Base-by-base conservation (phyloP, 2,888 invertebrate genomes). In the Scaeva pyrastri region DNA sequence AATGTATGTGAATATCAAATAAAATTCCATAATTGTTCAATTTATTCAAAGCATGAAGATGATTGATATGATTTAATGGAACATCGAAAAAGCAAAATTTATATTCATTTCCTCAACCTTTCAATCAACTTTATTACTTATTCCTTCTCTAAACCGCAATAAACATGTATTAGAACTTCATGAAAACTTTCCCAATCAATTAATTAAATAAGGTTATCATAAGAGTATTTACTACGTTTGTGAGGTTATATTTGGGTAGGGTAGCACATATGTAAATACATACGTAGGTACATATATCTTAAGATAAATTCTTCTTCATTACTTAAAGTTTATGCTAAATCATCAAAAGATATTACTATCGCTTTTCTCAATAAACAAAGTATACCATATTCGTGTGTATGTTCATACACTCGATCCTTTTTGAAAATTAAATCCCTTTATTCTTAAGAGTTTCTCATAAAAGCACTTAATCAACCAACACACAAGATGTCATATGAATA, bases 401-500 rank as follows among this genome's bases (percentile, higher is more conserved):
- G 26, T 26, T 7, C 31, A 58, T 36, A 39, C 8, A 58, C 31
- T 71, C 48, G 68, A 43, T 74, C 64, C 60, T 70, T 50, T 60
- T 50, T 68, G 55, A 73, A 55, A 66, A 68, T 39, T 10, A 71
- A 75, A 75, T 50, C 62, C 74, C 71, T 71, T 75, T 70, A 64
- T 77, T 84, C 84, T 80, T 66, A 80, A 66, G 75, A 84, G 71
- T 71, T 52, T 71, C 84, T 66, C 75, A 84, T 84, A 84, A 84
- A 80, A 80, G 79, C 74, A 84, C 84, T 84, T 84, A 84, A 84
- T 84, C 84, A 84, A 84, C 75, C 75, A 74, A 75, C 64, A 71
- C 84, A 84, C 64, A 70, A 60, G 60, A 41, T 60, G 41, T 60
- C 60, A 80, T 84, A 80, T 84, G 80, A 84, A 75, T 84, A 83